Conservation (phyloP, 2,888 invertebrate genomes). For the Petrolisthes manimaculis region DNA sequence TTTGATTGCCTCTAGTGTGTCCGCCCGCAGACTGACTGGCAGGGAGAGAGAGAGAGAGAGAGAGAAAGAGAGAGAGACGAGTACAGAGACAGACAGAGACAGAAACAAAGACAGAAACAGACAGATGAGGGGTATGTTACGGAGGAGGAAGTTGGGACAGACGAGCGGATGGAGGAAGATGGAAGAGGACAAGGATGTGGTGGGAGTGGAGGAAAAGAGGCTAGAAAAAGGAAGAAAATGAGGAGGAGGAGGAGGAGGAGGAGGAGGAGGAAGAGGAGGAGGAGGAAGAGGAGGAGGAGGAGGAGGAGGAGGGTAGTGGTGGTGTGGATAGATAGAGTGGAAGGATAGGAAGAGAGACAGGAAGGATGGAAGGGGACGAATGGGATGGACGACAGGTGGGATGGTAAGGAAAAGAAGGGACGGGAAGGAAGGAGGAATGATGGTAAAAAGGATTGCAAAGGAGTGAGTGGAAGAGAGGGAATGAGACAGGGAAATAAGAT, state of each 20-base stretch:
- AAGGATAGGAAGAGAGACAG: not conserved
- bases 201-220: not conserved
- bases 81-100: not conserved
- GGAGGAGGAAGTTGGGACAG: not conserved
- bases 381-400: not conserved
- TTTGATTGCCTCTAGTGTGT: constrained; percentile 25
- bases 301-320: not conserved
- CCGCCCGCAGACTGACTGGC: constrained; percentile 13
- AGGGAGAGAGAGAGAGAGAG: not conserved
- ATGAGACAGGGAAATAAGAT: not conserved
- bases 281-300: not conserved
- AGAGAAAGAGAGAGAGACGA: constrained; percentile 11
- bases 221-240: not conserved
- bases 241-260: not conserved
- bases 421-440: not conserved
- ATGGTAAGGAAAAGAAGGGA: not conserved
- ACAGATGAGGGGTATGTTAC: not conserved
- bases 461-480: not conserved
- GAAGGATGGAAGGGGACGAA: not conserved
- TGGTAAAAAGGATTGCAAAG: not conserved
- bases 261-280: not conserved
- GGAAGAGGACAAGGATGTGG: not conserved
- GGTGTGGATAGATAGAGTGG: not conserved
- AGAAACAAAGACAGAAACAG: not conserved
- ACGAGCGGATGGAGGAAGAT: not conserved